Conservation (phyloP, 53 echinoderm and acorn worm species). For the Echinarachnius parma region DNA sequence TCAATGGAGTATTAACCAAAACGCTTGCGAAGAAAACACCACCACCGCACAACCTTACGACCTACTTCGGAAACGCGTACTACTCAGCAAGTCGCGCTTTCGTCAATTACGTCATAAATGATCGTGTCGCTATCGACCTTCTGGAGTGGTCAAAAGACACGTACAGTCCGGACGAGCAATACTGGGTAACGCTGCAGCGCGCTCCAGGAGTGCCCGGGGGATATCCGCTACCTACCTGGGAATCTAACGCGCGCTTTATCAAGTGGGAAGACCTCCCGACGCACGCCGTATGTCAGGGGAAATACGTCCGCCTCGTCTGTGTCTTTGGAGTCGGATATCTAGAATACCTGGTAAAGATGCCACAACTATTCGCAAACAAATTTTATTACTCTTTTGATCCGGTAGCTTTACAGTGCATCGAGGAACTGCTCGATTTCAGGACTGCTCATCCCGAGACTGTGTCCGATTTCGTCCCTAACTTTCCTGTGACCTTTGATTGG, state of each 20-base stretch:
- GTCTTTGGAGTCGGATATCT: slow-evolving; percentile 71
- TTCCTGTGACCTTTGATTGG: slow-evolving; percentile 68
- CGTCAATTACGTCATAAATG: slow-evolving; percentile 60
- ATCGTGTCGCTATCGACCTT: slow-evolving; percentile 59
- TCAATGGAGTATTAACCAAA: slow-evolving; percentile 26
- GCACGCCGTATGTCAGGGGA: slow-evolving; percentile 63
- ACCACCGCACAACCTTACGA: slow-evolving; percentile 66
- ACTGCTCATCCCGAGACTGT: slow-evolving; percentile 37
- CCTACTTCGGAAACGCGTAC: slow-evolving; percentile 83
- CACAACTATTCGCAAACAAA: slow-evolving; percentile 75
- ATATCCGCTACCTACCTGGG: slow-evolving; percentile 61
- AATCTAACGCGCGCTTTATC: slow-evolving; percentile 58
- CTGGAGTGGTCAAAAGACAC: slow-evolving; percentile 80
- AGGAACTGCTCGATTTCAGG: slow-evolving; percentile 64
- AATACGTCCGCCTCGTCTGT: slow-evolving; percentile 60
- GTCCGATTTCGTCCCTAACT: slow-evolving; percentile 43
- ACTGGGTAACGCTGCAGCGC: slow-evolving; percentile 69
- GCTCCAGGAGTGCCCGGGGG: slow-evolving; percentile 67
- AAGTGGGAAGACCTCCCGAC: slow-evolving; percentile 58
- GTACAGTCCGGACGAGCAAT: too few species aligned
- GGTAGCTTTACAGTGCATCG: slow-evolving; percentile 73
- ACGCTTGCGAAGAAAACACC: slow-evolving; percentile 50
- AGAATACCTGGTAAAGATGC: slow-evolving; percentile 53
- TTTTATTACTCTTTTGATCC: slow-evolving; percentile 77
- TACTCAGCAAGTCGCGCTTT: slow-evolving; percentile 58